Evolutionary conservation across 2,113 vertebrate genomes (phyloP).

Genomic region (Mustela lutreola): DNA sequence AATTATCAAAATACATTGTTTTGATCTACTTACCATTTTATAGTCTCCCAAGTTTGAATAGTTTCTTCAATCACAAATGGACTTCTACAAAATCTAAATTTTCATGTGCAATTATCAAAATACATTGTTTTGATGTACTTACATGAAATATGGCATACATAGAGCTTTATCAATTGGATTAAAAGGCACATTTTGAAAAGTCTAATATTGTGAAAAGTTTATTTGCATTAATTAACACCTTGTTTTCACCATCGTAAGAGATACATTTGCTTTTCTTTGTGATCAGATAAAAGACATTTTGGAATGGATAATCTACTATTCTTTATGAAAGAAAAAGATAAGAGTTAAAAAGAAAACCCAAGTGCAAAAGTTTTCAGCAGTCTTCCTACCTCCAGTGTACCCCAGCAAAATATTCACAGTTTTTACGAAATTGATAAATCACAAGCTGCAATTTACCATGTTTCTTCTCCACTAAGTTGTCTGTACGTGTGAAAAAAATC

Average conservation of each 20-base stretch:
- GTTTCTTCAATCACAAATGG: not conserved
- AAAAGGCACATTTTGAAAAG: constrained; percentile 74
- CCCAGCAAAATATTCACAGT: constrained; percentile 57
- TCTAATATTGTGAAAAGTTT: constrained; percentile 81
- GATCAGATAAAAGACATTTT: constrained; percentile 72
- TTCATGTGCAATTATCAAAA: constrained; percentile 47
- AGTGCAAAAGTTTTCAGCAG: constrained; percentile 77
- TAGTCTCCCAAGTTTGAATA: not conserved
- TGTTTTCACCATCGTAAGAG: constrained; percentile 74
- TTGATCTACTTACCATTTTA: no score
- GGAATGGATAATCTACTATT: constrained; percentile 73
- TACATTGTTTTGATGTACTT: not conserved
- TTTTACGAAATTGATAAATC: not conserved
- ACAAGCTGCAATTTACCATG: constrained; percentile 29
- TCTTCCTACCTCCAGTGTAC: constrained; percentile 74
- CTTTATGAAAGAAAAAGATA: constrained; percentile 57
- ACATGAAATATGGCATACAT: not conserved
- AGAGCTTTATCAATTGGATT: constrained; percentile 51
- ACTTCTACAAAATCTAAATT: constrained; percentile 5
- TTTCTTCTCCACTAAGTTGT: not conserved
- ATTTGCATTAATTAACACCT: constrained; percentile 78
- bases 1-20: no score
- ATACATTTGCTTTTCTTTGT: constrained; percentile 70
- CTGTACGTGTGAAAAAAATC: not conserved
- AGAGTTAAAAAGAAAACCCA: constrained; percentile 69